Percentiles rank a stretch among this genome's conserved stretches.
Conservation (phyloP, 2,797 vertebrate species). For the Loriculus beryllinus region DNA sequence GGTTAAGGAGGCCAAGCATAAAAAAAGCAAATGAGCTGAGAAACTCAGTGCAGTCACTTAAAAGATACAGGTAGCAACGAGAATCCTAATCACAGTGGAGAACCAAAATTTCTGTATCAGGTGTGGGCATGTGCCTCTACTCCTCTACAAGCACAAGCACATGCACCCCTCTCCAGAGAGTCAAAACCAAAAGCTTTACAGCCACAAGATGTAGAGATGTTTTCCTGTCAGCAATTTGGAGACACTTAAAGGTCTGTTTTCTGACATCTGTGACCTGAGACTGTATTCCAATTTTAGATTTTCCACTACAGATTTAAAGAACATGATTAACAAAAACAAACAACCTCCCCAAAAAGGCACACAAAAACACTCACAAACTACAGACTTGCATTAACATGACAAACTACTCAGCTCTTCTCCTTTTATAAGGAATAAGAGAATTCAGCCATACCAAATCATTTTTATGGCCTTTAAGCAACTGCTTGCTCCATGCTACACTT, state of each 20-base stretch:
- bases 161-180: rapidly evolving
- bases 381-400: background rate
- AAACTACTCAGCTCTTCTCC: background rate
- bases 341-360: background rate
- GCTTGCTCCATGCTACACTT: background rate
- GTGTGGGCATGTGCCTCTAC: rapidly evolving
- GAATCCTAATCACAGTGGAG: background rate
- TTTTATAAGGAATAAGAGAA: background rate
- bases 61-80: background rate
- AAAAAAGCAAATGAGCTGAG: background rate
- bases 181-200: background rate
- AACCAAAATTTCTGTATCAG: background rate
- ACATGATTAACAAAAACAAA: background rate
- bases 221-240: background rate
- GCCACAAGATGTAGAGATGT: background rate
- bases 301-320: background rate
- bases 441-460: background rate
- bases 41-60: background rate
- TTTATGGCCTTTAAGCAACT: background rate
- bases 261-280: background rate
- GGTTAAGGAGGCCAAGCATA: background rate
- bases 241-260: background rate
- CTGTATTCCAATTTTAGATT: background rate
- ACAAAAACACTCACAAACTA: rapidly evolving
- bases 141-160: background rate